These are phyloP conservation scores for Nomada ruficornis DNA, from an alignment of 2,888 invertebrate genomes.

Conservation along the genomic window DNA sequence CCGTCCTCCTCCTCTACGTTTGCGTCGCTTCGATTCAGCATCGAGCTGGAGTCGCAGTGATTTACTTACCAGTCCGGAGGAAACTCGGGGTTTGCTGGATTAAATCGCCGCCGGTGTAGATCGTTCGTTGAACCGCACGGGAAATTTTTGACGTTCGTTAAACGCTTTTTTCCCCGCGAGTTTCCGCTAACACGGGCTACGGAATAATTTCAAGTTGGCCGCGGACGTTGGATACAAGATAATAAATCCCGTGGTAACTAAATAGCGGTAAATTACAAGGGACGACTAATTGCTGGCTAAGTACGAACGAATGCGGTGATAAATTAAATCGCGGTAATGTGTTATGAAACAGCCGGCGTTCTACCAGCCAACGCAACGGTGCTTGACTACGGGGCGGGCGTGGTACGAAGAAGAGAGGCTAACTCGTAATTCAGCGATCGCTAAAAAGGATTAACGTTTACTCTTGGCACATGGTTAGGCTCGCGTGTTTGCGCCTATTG, in stretches of 20 bases:
- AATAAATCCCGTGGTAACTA: slow-evolving; percentile 49
- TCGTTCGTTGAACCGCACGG: too few relatives aligned
- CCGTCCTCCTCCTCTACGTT: background rate
- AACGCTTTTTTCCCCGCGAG: background rate
- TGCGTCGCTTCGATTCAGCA: background rate
- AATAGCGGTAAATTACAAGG: slow-evolving; percentile 55
- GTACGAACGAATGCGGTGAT: slow-evolving; percentile 57
- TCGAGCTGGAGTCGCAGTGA: too few relatives aligned
- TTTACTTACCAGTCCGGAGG: too few relatives aligned
- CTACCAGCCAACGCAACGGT: background rate
- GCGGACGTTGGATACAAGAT: slow-evolving; percentile 35
- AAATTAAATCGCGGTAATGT: slow-evolving; percentile 56
- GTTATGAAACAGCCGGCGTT: slow-evolving; percentile 49
- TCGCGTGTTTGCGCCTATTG: background rate
- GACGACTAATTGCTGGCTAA: slow-evolving; percentile 56
- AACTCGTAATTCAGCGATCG: background rate
- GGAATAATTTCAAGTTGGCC: slow-evolving; percentile 31
- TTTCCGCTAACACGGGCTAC: background rate
- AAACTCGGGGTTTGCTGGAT: too few relatives aligned
- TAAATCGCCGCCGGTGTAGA: too few relatives aligned
- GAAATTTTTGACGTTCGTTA: too few relatives aligned
- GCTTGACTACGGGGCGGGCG: background rate
- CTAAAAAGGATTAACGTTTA: background rate
- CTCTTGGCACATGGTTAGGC: background rate
- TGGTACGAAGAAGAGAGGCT: too few relatives aligned